Evolutionary conservation across 1,140 invertebrate species (phyloP).

Genomic region (Muscidifurax raptorellus): DNA sequence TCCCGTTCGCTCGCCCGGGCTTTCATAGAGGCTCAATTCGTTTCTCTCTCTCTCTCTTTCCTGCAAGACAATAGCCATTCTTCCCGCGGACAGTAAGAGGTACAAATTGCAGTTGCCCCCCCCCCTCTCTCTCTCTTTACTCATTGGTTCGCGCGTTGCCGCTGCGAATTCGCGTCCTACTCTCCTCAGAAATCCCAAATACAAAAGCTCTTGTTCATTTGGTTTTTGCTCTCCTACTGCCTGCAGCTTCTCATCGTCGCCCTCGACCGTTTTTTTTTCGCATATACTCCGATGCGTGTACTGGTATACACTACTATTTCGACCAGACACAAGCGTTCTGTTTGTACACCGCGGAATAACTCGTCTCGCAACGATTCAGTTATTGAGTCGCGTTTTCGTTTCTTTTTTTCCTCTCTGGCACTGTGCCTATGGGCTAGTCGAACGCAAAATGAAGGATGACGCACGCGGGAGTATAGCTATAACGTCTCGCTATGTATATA

Average conservation of each 20-base stretch:
- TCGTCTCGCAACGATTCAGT: constrained; percentile 1
- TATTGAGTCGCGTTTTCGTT: not conserved
- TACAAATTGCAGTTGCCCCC: constrained; percentile 75
- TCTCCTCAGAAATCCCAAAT: constrained; percentile 68
- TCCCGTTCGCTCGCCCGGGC: constrained; percentile 71
- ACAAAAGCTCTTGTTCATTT: constrained; percentile 74
- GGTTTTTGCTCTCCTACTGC: constrained; percentile 61
- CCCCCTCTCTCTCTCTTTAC: constrained; percentile 34
- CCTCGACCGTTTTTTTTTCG: constrained; percentile 28
- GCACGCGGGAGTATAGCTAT: not conserved
- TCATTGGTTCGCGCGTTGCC: constrained; percentile 14
- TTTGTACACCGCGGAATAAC: not conserved
- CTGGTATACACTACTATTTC: not conserved
- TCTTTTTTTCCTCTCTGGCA: not conserved
- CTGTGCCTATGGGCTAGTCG: no score
- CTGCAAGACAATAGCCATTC: constrained; percentile 75
- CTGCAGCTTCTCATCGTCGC: not conserved
- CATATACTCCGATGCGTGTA: not conserved
- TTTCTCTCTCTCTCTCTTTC: constrained; percentile 72
- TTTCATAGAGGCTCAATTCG: constrained; percentile 73
- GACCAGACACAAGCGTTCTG: not conserved
- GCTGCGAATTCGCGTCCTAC: constrained; percentile 50
- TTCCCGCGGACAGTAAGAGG: constrained; percentile 74
- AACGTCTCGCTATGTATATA: no score
- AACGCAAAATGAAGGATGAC: not conserved